These are phyloP conservation scores for Acronicta alni DNA, from an alignment of 2,888 invertebrate genomes.

Conservation along the genomic window DNA sequence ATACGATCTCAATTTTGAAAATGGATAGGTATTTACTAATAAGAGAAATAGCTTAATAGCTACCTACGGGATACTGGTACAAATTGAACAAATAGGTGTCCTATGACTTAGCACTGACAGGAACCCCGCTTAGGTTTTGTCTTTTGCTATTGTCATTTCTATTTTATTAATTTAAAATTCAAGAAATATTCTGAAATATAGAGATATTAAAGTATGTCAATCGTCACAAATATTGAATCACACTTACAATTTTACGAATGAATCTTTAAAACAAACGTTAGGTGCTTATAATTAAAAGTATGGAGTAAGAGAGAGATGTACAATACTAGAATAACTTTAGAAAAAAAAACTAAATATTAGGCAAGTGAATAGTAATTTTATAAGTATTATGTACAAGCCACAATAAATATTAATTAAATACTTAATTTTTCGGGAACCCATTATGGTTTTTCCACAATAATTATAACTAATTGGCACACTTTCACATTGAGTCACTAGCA, in stretches of 20 bases:
- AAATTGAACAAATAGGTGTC: no score
- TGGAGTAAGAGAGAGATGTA: conserved; percentile 56
- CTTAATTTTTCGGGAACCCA: conserved; percentile 70
- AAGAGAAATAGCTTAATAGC: conserved; percentile 18
- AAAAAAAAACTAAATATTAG: conserved; percentile 61
- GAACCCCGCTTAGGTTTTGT: conserved; percentile 13
- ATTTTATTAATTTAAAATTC: no score
- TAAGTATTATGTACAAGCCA: conserved; percentile 75
- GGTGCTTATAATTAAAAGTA: conserved; percentile 25
- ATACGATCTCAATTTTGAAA: conserved; percentile 1
- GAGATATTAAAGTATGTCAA: no score
- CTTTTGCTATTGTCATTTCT: background rate
- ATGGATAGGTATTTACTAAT: no score
- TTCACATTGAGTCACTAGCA: conserved; percentile 88
- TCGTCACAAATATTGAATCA: background rate
- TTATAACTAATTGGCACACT: conserved; percentile 87
- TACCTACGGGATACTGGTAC: no score
- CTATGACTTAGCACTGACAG: no score
- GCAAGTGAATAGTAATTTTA: conserved; percentile 64
- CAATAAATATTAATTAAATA: conserved; percentile 81
- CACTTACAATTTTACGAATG: conserved; percentile 19
- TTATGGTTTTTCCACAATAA: conserved; percentile 62
- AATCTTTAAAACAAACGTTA: conserved; percentile 23
- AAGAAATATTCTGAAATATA: no score
- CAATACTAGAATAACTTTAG: conserved; percentile 53